Percentiles rank a stretch among this genome's conserved stretches.
phyloP scores from a whole-genome alignment of 2,888 invertebrate genomes.

The Entomobrya proxima region DNA sequence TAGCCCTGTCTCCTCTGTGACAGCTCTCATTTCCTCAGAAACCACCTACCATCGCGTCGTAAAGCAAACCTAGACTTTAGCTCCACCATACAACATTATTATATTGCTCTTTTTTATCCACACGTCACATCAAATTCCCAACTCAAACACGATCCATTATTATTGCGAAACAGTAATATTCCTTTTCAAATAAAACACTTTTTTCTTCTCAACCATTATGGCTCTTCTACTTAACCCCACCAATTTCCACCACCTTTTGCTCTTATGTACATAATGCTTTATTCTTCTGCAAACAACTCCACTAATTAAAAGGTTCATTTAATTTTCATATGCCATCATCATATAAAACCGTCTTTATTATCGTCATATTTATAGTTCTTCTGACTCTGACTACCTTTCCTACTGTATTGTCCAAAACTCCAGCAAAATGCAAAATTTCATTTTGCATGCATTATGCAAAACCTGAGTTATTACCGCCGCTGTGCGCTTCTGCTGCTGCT shows the following conservation, averaged over 20 bases:
- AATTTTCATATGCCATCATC: conserved; percentile 16
- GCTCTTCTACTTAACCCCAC: not conserved
- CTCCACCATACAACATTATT: not conserved
- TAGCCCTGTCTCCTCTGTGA: not conserved
- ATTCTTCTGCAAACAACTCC: not conserved
- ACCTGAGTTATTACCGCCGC: not conserved
- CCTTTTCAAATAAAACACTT: not conserved
- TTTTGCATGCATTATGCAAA: conserved; percentile 15
- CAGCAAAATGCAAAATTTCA: conserved; percentile 3
- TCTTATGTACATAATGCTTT: not conserved
- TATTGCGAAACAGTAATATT: not conserved
- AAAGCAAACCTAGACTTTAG: not conserved
- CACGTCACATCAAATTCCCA: not conserved
- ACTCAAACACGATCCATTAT: not conserved
- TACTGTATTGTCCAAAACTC: too few relatives aligned
- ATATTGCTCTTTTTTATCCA: not conserved
- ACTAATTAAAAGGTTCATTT: conserved; percentile 36
- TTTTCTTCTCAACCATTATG: not conserved
- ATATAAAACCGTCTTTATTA: not conserved
- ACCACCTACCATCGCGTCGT: not conserved
- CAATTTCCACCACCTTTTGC: not conserved
- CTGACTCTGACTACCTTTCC: too few relatives aligned
- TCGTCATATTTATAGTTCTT: too few relatives aligned
- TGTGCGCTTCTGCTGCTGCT: too few relatives aligned
- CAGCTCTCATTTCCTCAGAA: conserved; percentile 14